Conservation (phyloP, 1,140 invertebrate species). For the Hylyphantes graminicola region DNA sequence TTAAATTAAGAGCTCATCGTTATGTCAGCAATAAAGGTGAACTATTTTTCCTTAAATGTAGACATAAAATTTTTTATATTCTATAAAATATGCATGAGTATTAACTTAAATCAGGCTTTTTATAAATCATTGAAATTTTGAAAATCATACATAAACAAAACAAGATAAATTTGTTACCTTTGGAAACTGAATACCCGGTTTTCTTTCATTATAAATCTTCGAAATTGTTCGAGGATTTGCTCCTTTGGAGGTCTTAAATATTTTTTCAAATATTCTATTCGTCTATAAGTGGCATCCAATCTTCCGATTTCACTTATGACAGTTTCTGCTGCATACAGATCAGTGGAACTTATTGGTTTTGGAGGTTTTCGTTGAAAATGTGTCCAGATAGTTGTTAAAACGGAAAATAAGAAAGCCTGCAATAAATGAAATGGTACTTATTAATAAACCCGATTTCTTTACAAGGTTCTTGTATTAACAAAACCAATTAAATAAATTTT, state of each 20-base stretch:
- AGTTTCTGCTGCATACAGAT: not conserved
- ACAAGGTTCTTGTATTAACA: too few relatives aligned
- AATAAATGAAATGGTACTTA: not conserved
- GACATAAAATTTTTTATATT: too few relatives aligned
- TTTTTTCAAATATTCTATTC: conserved; percentile 39
- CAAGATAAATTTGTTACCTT: not conserved
- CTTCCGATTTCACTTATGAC: not conserved
- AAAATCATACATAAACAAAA: too few relatives aligned
- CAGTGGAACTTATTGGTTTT: not conserved
- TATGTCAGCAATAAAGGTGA: too few relatives aligned
- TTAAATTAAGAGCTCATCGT: too few relatives aligned
- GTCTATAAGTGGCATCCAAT: not conserved
- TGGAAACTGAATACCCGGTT: conserved; percentile 6
- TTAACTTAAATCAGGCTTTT: too few relatives aligned
- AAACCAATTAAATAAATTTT: too few relatives aligned
- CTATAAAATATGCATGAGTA: too few relatives aligned
- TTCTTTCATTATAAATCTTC: conserved; percentile 18
- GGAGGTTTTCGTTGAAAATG: not conserved
- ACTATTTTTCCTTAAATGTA: too few relatives aligned
- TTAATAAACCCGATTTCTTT: not conserved
- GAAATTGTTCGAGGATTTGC: conserved; percentile 34
- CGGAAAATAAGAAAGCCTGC: not conserved
- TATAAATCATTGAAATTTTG: too few relatives aligned
- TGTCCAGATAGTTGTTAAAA: not conserved
- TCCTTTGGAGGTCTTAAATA: conserved; percentile 47